Base-by-base conservation (phyloP, 2,113 vertebrate species). In the Pardalotus punctatus region DNA sequence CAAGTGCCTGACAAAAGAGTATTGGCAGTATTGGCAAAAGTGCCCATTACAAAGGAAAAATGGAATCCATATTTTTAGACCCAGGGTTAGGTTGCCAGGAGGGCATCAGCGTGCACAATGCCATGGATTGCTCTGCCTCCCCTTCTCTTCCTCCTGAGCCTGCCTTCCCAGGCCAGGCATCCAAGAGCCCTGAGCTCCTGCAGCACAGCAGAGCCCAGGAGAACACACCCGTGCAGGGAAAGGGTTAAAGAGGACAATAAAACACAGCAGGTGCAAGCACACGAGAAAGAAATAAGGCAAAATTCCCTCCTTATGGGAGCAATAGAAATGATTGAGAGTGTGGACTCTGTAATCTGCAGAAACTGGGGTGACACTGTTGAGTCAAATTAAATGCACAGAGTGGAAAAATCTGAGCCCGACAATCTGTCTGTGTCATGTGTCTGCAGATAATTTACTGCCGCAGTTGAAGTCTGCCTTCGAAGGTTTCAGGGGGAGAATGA, bases 211-310 rank as follows among this genome's bases (percentile, higher is more conserved):
- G 8, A 23, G 47, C 45, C n/a, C 6, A 6, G 10, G 35, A 58
- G 43, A 83, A 43, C 3, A 7, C 4, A 21, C 35, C 27, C 0
- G 0, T 20, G 50, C 56, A 9, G 2, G 3, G 42, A 83, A 88
- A 65, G 90, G 71, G 87, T 92, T 94, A 94, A 88, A 64, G 40
- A 35, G 23, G 66, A 94, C 93, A 94, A 85, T 82, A 96, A 90
- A 94, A 90, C 72, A 83, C 74, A 83, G 96, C 97, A 98, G 97
- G 96, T 97, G 95, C 94, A 97, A 70, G 64, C 72, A 48, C 85
- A 78, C 0, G 0, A 62, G 81, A 90, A 84, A 86, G 93, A 81
- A 96, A 94, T 47, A 77, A 96, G 91, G 91, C 56, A 76, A 90
- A 94, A 96, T 72, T 96, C 80, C 58, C 87, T 86, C 62, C 94